Evolutionary conservation across 2,888 invertebrate genomes (phyloP), one percentile per base, ranked within the genome.

Genomic region (Mystacides longicornis): DNA sequence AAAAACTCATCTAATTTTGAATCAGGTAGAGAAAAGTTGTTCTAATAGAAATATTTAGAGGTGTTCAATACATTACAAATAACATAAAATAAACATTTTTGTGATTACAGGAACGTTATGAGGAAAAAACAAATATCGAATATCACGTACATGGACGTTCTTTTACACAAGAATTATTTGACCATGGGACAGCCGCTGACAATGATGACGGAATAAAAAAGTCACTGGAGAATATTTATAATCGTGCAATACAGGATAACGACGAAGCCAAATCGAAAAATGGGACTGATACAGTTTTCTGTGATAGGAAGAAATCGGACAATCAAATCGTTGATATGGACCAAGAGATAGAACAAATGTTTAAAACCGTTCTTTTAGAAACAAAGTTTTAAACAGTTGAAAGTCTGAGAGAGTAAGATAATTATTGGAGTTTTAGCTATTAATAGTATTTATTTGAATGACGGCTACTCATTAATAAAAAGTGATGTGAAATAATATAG

Each of bases 301-400:
- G 27, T 19, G 23, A 22, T 7, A 33, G 42, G 33, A 19, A 14
- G 19, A 20, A 42, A 16, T 19, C 42, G 9, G 53, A 53, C n/a
- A 33, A 33, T 9, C n/a, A n/a, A n/a, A n/a, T n/a, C n/a, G 14
- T 52, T 9, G 55, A 54, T 33, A 48, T 75, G 0, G 76, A 76
- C 16, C 72, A 74, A 60, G 75, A 77, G 64, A 77, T 77, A 49
- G 77, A 77, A 55, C 69, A 62, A 14, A 76, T 75, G 0, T 77
- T 77, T 53, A 70, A 73, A 58, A 67, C 73, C 20, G 56, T 52
- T 43, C 47, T 53, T 5, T 69, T 75, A 52, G 73, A 77, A 52
- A 76, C 74, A 58, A 23, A 45, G 11, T 55, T 58, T 48, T 58
- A 49, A 59, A 33, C 16, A n/a, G 3, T 20, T 18, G 16, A n/a